A percentile compares a stretch with the other conserved stretches of the same genome.
Evolutionary conservation across 2,888 invertebrate genomes (phyloP).

Genomic region (Liodrosophila aerea): DNA sequence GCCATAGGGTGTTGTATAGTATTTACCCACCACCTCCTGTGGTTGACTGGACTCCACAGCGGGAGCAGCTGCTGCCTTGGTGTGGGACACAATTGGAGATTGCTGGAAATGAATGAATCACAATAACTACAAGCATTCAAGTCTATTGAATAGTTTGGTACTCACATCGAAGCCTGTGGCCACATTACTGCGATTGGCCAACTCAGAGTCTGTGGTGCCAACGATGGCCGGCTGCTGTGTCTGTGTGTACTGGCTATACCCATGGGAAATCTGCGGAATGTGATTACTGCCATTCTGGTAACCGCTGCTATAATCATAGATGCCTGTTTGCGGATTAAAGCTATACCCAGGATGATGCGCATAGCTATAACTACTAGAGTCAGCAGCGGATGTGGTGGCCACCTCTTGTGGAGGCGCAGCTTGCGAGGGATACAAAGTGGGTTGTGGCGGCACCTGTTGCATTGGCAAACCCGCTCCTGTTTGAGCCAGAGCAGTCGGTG

Average conservation of each 20-base stretch:
- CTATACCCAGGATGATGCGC: constrained; percentile 85
- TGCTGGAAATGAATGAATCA: constrained; percentile 19
- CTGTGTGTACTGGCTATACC: constrained; percentile 76
- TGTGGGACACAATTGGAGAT: constrained; percentile 79
- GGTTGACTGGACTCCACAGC: constrained; percentile 12
- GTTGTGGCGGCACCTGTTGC: no score
- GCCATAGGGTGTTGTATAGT: constrained; percentile 80
- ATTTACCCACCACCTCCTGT: constrained; percentile 46
- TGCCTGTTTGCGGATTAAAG: constrained; percentile 84
- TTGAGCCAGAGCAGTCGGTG: constrained; percentile 12
- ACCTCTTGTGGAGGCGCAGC: background rate
- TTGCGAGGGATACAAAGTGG: constrained; percentile 39
- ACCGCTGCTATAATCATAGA: constrained; percentile 86
- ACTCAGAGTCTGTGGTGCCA: constrained; percentile 79
- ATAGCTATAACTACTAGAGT: constrained; percentile 45
- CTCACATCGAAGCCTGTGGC: constrained; percentile 80
- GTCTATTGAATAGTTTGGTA: background rate
- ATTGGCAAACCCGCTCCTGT: no score
- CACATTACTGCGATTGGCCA: constrained; percentile 71
- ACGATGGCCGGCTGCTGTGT: constrained; percentile 56
- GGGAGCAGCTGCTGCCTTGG: constrained; percentile 55
- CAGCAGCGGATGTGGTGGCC: background rate
- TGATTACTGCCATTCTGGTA: constrained; percentile 82
- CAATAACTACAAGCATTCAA: background rate
- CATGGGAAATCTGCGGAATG: constrained; percentile 48